Evolutionary conservation across 2,888 invertebrate species (phyloP), one percentile per base, ranked within the genome.

Genomic region (Eupithecia insigniata): DNA sequence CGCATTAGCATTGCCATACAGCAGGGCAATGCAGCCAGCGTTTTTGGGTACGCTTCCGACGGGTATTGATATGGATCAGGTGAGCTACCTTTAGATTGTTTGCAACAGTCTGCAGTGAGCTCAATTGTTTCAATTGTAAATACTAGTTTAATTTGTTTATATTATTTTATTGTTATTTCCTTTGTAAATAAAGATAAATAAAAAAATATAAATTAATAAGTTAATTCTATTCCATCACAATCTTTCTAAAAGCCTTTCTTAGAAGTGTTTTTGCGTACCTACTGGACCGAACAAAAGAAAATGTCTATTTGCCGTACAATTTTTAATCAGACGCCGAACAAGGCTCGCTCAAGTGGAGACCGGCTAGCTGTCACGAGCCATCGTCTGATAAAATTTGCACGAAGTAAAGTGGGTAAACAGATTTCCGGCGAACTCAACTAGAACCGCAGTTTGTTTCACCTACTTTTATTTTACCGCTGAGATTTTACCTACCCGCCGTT

Each of bases 361-460:
- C 58, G 67, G 67, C 36, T 30, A 26, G 67, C 64, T 62, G 61
- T 68, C 73, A 55, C 46, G 46, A 51, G 62, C 66, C 69, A 67
- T 58, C 69, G 58, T 60, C 61, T 69, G 64, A 74, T 75, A 74
- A 78, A 76, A 74, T 67, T 71, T 73, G 76, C 71, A 76, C 61
- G 69, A 74, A 75, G 72, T 71, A 55, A 67, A 68, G 61, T 71
- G 64, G 66, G 61, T 69, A 69, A 71, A 72, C 67, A 73, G 66
- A 77, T 78, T 73, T 76, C 67, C 69, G 46, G 61, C 51, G 46
- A 72, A 58, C 43, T 72, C 66, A 14, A 71, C 69, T 73, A 65
- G 69, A 69, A 74, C 74, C 72, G 71, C 73, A 72, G 74, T 77
- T 75, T 75, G 62, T 74, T 76, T 68, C 64, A 67, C 26, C 68